A percentile compares a stretch with the other conserved stretches of the same genome.
Evolutionary conservation across 2,797 vertebrate genomes (phyloP).

Genomic region (Hozukius guyotensis): DNA sequence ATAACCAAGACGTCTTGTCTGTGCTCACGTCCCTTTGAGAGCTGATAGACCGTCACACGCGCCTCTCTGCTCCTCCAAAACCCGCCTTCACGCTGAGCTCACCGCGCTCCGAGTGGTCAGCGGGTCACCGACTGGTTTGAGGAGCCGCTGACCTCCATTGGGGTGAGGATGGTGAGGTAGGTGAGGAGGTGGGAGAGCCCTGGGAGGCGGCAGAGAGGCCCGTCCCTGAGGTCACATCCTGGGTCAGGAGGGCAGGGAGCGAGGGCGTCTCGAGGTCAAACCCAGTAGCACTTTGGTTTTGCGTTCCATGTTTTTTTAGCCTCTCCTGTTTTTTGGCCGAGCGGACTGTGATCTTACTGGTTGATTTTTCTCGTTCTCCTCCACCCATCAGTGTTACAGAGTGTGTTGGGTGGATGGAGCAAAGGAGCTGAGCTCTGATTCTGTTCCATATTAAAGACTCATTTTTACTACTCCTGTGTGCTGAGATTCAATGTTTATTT

Average conservation of each 20-base stretch:
- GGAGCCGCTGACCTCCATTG: constrained; percentile 11
- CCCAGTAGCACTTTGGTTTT: constrained; percentile 78
- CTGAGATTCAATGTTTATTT: constrained; percentile 33
- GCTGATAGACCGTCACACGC: constrained; percentile 21
- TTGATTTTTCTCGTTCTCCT: constrained; percentile 80
- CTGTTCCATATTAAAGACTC: constrained; percentile 87
- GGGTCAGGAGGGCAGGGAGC: constrained; percentile 43
- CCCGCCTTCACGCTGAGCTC: constrained; percentile 33
- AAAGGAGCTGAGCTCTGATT: constrained; percentile 88
- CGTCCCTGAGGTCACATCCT: constrained; percentile 41
- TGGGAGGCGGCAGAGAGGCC: constrained; percentile 49
- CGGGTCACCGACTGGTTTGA: constrained; percentile 31
- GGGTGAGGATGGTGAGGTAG: constrained; percentile 18
- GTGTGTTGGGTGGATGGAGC: constrained; percentile 83
- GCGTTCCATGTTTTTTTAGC: constrained; percentile 85
- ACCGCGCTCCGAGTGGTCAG: constrained; percentile 31
- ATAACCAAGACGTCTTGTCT: constrained; percentile 56
- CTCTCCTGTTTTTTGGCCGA: constrained; percentile 90
- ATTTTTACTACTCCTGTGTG: constrained; percentile 80
- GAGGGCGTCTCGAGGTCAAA: constrained; percentile 64
- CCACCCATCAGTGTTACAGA: constrained; percentile 83
- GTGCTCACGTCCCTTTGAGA: constrained; percentile 53
- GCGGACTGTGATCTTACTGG: constrained; percentile 86
- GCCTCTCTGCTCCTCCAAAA: constrained; percentile 50
- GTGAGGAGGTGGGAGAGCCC: constrained; percentile 68